Percentiles rank a stretch among this genome's conserved stretches.
phyloP scores from a whole-genome alignment of 2,888 invertebrate genomes.

The Rugalucina vietnamica region DNA sequence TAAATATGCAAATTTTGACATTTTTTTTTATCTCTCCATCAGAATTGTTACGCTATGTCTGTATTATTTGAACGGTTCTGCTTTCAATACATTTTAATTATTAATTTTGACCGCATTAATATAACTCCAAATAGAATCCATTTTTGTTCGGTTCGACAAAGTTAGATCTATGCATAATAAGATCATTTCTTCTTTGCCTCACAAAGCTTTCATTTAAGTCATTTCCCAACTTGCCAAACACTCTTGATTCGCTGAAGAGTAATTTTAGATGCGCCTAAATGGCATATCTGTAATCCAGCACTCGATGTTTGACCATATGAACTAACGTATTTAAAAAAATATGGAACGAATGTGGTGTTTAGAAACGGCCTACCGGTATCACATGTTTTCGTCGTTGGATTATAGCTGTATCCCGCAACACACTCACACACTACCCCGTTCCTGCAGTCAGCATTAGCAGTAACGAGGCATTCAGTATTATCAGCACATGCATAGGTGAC shows the following conservation, averaged over 20 bases:
- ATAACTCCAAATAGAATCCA: no score
- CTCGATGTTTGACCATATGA: not conserved
- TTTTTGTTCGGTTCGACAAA: no score
- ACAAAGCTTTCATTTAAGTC: not conserved
- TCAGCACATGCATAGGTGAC: not conserved
- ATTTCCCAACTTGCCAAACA: not conserved
- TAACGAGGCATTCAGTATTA: not conserved
- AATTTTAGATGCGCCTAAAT: not conserved
- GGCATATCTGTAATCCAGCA: not conserved
- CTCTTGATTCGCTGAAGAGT: not conserved
- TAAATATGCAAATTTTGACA: no score
- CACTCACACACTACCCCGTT: not conserved
- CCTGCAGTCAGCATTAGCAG: not conserved
- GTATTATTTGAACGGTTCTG: no score
- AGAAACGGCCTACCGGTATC: not conserved
- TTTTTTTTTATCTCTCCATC: no score
- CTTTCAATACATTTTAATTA: no score
- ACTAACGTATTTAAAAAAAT: not conserved
- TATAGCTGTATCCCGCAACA: slow-evolving; percentile 9
- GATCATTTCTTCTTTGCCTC: no score
- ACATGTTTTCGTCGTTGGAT: not conserved
- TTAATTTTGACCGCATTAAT: no score
- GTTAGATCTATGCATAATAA: no score
- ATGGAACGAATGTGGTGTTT: not conserved
- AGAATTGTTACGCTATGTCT: no score